phyloP scores from a whole-genome alignment of 37 sponge, comb jelly and placozoan species.

The Amphimedon queenslandica region DNA sequence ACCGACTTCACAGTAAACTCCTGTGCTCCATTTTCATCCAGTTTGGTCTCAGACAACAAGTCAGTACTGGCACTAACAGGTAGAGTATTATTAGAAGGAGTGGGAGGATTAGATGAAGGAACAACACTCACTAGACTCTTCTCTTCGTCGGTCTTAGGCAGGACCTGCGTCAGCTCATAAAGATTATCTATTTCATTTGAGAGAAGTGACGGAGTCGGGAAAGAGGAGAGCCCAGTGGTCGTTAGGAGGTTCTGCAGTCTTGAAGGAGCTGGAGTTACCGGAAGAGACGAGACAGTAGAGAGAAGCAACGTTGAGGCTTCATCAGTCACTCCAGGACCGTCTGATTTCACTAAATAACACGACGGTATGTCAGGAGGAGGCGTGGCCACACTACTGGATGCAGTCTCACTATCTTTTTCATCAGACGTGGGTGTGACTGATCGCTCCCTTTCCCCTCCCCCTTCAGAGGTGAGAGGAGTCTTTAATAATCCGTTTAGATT shows the following conservation, averaged over 20 bases:
- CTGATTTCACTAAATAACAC: neutral
- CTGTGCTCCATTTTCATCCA: too few species aligned
- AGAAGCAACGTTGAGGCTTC: neutral
- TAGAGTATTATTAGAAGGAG: too few species aligned
- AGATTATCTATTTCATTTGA: neutral
- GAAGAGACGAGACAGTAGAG: neutral
- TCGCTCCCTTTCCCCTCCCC: neutral
- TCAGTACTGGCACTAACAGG: too few species aligned
- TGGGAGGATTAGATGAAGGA: too few species aligned
- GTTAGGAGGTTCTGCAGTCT: neutral
- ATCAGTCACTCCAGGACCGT: neutral
- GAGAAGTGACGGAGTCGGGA: conserved; percentile 16
- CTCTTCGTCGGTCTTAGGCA: neutral
- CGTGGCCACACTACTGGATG: neutral
- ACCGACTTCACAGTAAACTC: too few species aligned
- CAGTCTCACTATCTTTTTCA: neutral
- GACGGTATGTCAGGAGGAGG: neutral
- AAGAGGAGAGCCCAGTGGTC: neutral
- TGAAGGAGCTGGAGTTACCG: neutral
- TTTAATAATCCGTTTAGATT: neutral
- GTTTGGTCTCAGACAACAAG: too few species aligned
- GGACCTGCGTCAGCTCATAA: neutral
- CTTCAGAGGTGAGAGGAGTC: neutral
- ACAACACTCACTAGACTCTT: too few species aligned
- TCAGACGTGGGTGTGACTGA: neutral